phyloP scores from a whole-genome alignment of 2,888 invertebrate genomes.

The Cataglyphis rosenhaueri region DNA sequence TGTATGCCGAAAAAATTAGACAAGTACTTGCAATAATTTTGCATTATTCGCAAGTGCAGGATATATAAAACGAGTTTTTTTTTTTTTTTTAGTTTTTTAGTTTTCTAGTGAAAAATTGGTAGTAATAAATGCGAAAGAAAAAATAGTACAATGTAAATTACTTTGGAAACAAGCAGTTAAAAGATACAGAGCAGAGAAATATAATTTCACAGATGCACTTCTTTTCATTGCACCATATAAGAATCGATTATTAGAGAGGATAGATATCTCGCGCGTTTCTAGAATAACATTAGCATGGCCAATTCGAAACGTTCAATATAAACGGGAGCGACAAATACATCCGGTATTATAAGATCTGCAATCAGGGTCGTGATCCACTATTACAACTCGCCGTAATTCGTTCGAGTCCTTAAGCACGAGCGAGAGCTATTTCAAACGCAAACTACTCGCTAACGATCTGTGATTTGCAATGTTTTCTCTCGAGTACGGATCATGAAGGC shows the following conservation, averaged over 20 bases:
- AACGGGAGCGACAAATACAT: conserved; percentile 33
- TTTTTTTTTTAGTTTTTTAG: not conserved
- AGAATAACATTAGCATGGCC: not conserved
- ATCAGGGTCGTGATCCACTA: conserved; percentile 34
- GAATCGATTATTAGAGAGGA: conserved; percentile 1
- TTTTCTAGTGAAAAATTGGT: conserved; percentile 42
- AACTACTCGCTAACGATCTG: conserved; percentile 41
- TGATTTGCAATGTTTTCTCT: conserved; percentile 40
- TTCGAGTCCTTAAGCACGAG: conserved; percentile 26
- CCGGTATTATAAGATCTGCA: conserved; percentile 24
- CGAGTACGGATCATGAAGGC: conserved; percentile 20
- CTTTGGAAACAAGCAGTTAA: conserved; percentile 2
- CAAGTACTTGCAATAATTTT: not conserved
- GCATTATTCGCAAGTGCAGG: not conserved
- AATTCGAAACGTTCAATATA: conserved; percentile 12
- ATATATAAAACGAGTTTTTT: not conserved
- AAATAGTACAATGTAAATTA: conserved; percentile 35
- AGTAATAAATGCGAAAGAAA: conserved; percentile 35
- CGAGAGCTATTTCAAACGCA: conserved; percentile 8
- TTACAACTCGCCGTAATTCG: conserved; percentile 28
- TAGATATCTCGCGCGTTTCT: conserved; percentile 1
- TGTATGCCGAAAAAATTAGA: not conserved
- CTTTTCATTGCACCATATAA: conserved; percentile 17
- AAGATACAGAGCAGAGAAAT: conserved; percentile 30
- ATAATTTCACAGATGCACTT: conserved; percentile 48